Evolutionary conservation across 2,888 invertebrate genomes (phyloP).

Genomic region (Slavum lentiscoides): DNA sequence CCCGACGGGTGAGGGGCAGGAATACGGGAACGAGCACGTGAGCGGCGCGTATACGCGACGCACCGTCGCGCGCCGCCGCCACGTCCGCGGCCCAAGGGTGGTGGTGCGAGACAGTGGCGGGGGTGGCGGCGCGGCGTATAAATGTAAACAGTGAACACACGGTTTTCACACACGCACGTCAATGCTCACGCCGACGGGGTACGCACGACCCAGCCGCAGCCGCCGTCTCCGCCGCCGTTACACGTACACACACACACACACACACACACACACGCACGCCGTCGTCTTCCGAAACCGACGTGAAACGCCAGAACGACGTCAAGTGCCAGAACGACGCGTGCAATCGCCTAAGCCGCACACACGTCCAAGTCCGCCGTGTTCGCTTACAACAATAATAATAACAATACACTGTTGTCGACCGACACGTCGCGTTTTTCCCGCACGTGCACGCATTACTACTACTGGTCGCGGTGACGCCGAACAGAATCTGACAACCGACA

Average conservation of each 20-base stretch:
- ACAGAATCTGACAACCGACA: too few species aligned
- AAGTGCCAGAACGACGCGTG: slow-evolving; percentile 45
- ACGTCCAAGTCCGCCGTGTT: too few species aligned
- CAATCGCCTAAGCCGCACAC: slow-evolving; percentile 19
- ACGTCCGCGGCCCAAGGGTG: not conserved
- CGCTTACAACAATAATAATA: too few species aligned
- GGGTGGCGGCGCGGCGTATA: slow-evolving; percentile 10
- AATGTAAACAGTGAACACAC: slow-evolving; percentile 33
- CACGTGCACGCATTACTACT: too few species aligned
- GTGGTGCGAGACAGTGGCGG: not conserved
- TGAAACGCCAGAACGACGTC: not conserved
- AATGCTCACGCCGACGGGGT: slow-evolving; percentile 47
- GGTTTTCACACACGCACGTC: slow-evolving; percentile 36
- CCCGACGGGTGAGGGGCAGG: not conserved
- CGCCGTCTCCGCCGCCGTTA: not conserved
- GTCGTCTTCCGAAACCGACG: slow-evolving; percentile 19
- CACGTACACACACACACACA: not conserved
- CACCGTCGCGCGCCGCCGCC: slow-evolving; percentile 4
- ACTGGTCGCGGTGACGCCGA: too few species aligned
- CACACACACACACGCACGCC: not conserved
- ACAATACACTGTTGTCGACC: too few species aligned
- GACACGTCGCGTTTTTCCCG: too few species aligned
- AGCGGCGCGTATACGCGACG: not conserved
- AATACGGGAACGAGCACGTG: not conserved
- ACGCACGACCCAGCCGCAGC: slow-evolving; percentile 1